phyloP scores from a whole-genome alignment of 2,888 invertebrate genomes.

The Anthophora plumipes region DNA sequence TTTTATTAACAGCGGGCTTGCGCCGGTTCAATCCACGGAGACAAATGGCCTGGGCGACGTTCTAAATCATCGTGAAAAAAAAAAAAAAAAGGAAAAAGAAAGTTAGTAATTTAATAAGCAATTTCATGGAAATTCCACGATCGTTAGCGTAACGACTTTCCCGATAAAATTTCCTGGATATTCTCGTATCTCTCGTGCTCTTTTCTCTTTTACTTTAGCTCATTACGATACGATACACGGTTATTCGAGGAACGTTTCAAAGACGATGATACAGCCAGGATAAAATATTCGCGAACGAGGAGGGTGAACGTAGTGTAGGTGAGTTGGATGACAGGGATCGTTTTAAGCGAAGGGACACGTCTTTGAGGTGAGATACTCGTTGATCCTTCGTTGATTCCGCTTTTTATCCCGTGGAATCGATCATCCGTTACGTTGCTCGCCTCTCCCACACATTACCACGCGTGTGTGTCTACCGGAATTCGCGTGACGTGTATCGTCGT shows the following conservation, averaged over 20 bases:
- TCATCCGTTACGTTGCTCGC: constrained; percentile 76
- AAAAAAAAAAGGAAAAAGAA: too few species aligned
- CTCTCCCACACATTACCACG: constrained; percentile 34
- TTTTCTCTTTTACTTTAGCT: neutral
- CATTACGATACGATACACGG: neutral
- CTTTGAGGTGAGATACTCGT: constrained; percentile 68
- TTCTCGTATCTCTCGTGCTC: neutral
- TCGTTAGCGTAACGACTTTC: constrained; percentile 74
- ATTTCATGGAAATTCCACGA: constrained; percentile 82
- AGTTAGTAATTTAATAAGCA: constrained; percentile 83
- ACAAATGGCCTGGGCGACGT: constrained; percentile 80
- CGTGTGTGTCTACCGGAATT: constrained; percentile 6
- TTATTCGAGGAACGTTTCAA: constrained; percentile 27
- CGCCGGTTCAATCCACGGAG: constrained; percentile 79
- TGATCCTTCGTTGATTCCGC: constrained; percentile 81
- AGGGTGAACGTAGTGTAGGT: constrained; percentile 42
- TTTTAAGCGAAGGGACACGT: constrained; percentile 45
- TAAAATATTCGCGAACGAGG: constrained; percentile 44
- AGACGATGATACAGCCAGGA: constrained; percentile 40
- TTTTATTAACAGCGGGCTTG: constrained; percentile 72
- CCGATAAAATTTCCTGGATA: constrained; percentile 58
- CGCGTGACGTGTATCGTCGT: constrained; percentile 25
- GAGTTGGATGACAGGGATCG: constrained; percentile 51
- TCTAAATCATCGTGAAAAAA: constrained; percentile 81
- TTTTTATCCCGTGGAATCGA: constrained; percentile 82